Evolutionary conservation across 2,888 invertebrate species (phyloP).

Genomic region (Suillia variegata): DNA sequence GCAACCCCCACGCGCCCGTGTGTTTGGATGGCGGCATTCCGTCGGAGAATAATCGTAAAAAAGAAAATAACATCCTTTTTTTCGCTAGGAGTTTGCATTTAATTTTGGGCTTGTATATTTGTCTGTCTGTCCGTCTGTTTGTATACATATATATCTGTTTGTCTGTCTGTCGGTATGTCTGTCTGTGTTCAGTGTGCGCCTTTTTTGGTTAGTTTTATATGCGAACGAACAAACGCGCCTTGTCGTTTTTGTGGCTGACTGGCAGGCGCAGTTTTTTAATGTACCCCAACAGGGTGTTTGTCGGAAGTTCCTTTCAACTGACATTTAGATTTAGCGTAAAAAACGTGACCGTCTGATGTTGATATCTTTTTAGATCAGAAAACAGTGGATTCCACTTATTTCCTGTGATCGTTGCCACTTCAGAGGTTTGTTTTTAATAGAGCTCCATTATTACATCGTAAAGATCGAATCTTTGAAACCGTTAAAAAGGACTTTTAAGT

Average conservation of each 20-base stretch:
- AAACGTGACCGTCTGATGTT: too few species aligned
- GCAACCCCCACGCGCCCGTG: constrained; percentile 1
- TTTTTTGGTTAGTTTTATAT: background rate
- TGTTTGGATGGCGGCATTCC: constrained; percentile 7
- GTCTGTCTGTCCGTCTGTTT: constrained; percentile 11
- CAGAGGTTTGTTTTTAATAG: too few species aligned
- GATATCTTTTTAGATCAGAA: too few species aligned
- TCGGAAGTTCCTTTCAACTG: too few species aligned
- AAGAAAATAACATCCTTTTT: constrained; percentile 15
- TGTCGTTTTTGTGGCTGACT: constrained; percentile 13
- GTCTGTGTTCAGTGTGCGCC: constrained; percentile 29
- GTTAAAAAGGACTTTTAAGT: too few species aligned
- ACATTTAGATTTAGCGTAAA: too few species aligned
- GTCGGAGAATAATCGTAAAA: constrained; percentile 12
- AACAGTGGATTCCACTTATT: too few species aligned
- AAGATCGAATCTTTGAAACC: too few species aligned
- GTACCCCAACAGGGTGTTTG: too few species aligned
- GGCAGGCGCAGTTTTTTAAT: constrained; percentile 18
- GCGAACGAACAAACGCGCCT: constrained; percentile 6
- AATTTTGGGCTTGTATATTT: background rate
- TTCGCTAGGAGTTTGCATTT: constrained; percentile 1
- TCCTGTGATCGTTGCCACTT: too few species aligned
- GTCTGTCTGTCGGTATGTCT: constrained; percentile 10
- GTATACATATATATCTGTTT: constrained; percentile 12
- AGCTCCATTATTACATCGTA: too few species aligned